A percentile compares a stretch with the other conserved stretches of the same genome.
Conservation (phyloP, 92 coral and sea anemone genomes). For the Palythoa heliodiscus region DNA sequence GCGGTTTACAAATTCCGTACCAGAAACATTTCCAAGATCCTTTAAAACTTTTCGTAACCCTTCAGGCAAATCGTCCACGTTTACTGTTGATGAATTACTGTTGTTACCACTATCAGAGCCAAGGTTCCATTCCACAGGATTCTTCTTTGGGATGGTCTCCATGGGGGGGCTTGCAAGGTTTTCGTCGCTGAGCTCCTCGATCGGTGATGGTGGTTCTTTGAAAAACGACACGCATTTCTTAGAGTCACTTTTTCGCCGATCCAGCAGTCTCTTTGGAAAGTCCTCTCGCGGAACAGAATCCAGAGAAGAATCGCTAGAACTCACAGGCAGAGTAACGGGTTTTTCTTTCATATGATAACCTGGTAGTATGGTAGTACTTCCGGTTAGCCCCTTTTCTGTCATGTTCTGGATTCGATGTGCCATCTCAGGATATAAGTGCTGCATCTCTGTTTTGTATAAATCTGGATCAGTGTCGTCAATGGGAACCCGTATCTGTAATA, state of each 20-base stretch:
- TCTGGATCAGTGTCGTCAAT: conserved; percentile 13
- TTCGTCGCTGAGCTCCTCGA: conserved; percentile 31
- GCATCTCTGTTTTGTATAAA: background rate
- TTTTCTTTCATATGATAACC: conserved; percentile 42
- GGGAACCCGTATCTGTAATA: background rate
- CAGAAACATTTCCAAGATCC: conserved; percentile 14
- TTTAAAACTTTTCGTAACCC: conserved; percentile 27
- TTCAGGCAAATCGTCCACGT: conserved; percentile 32
- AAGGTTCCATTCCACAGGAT: background rate
- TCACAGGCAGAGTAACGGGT: background rate
- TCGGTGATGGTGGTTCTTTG: conserved; percentile 12
- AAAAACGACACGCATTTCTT: conserved; percentile 33
- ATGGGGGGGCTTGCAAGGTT: background rate
- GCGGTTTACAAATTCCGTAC: conserved; percentile 16
- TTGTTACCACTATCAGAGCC: background rate
- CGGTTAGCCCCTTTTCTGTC: conserved; percentile 32
- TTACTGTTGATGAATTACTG: conserved; percentile 13
- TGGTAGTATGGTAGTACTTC: conserved; percentile 37
- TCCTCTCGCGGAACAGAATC: background rate
- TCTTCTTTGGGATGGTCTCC: background rate
- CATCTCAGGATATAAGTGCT: conserved; percentile 25
- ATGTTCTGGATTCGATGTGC: conserved; percentile 31
- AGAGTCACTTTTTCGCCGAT: background rate
- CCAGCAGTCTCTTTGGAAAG: background rate
- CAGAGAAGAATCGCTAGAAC: background rate